phyloP scores from a whole-genome alignment of 2,888 invertebrate species.

The Trissonchulus latispiculum region DNA sequence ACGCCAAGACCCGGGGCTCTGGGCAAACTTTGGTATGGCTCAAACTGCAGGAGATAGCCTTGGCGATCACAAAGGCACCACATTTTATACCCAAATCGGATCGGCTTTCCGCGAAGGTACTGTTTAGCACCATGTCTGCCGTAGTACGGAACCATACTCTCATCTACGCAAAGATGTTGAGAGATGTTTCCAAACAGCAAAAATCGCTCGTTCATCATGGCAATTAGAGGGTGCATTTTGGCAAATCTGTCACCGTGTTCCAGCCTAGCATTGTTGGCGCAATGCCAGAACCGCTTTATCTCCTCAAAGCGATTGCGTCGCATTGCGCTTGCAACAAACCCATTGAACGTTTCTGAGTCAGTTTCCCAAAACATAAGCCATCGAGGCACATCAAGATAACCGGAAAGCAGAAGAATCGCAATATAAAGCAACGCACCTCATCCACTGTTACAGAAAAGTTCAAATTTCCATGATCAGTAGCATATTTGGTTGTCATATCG shows the following conservation, averaged over 20 bases:
- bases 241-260: constrained; percentile 32
- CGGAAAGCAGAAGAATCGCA: constrained; percentile 2
- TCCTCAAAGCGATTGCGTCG: constrained; percentile 15
- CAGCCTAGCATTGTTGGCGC: constrained; percentile 27
- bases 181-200: constrained; percentile 27
- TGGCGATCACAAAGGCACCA: constrained; percentile 35
- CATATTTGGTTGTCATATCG: not conserved
- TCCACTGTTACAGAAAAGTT: not conserved
- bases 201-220: constrained; percentile 30
- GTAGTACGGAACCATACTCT: constrained; percentile 41
- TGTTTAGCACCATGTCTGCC: constrained; percentile 39
- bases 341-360: constrained; percentile 9
- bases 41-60: constrained; percentile 41
- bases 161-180: constrained; percentile 33
- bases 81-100: constrained; percentile 39
- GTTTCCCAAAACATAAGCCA: not conserved
- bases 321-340: constrained; percentile 14
- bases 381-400: constrained; percentile 4
- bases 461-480: not conserved
- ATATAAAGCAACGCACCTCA: constrained; percentile 5
- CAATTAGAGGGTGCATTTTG: constrained; percentile 32
- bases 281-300: constrained; percentile 6
- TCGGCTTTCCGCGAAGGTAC: constrained; percentile 39
- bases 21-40: constrained; percentile 37
- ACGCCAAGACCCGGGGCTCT: constrained; percentile 25